phyloP scores from a whole-genome alignment of 2,113 vertebrate species.

The Trichechus manatus region DNA sequence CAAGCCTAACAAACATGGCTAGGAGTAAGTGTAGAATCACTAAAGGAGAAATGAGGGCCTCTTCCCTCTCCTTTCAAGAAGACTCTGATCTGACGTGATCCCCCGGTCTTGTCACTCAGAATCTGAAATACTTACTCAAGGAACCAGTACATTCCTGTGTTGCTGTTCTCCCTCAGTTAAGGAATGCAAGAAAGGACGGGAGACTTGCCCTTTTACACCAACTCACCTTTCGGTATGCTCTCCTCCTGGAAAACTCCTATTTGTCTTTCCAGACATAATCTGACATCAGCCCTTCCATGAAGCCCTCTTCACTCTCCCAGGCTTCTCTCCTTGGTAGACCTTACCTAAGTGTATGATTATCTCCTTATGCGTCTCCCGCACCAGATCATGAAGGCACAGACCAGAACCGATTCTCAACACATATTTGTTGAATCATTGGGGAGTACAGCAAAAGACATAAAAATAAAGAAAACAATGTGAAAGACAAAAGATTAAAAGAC shows the following conservation, averaged over 20 bases:
- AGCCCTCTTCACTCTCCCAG: not conserved
- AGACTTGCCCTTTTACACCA: not conserved
- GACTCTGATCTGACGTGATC: not conserved
- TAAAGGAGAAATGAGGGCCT: constrained; percentile 3
- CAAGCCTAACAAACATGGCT: not conserved
- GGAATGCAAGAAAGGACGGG: not conserved
- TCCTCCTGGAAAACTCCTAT: not conserved
- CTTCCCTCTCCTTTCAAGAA: not conserved
- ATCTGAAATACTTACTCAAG: not conserved
- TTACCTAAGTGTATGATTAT: not conserved
- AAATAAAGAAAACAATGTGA: not conserved
- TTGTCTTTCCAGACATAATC: constrained; percentile 1
- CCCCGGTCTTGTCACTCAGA: not conserved
- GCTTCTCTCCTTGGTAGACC: not conserved
- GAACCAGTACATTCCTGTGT: not conserved
- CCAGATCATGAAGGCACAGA: not conserved
- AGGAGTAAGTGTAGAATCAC: not conserved
- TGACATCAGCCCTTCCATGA: not conserved
- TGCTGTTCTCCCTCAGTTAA: not conserved
- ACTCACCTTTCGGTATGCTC: not conserved
- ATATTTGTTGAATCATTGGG: not conserved
- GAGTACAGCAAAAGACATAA: constrained; percentile 15
- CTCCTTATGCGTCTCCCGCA: not conserved
- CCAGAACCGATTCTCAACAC: constrained; percentile 2
- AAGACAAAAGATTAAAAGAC: not conserved